Evolutionary conservation across 2,113 vertebrate genomes (phyloP).

Genomic region (Hystrix brachyura): DNA sequence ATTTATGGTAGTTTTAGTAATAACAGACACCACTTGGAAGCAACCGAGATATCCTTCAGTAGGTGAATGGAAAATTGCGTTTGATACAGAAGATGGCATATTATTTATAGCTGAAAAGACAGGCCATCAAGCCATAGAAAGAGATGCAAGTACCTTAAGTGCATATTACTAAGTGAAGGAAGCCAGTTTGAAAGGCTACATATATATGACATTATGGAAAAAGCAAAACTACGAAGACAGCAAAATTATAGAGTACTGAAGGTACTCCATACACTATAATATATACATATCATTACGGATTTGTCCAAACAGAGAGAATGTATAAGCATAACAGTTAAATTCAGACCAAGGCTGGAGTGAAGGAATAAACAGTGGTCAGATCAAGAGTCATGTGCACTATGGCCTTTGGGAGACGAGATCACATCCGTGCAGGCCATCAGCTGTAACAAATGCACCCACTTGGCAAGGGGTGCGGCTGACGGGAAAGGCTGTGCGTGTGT

Average conservation of each 20-base stretch:
- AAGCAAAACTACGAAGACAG: neutral
- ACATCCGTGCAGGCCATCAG: neutral
- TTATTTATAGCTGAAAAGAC: neutral
- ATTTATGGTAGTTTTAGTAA: neutral
- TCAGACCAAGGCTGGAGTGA: neutral
- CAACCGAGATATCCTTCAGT: neutral
- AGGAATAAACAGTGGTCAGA: neutral
- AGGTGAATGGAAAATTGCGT: neutral
- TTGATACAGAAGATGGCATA: neutral
- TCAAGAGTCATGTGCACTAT: neutral
- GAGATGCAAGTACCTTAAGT: neutral
- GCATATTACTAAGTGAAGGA: neutral
- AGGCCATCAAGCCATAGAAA: neutral
- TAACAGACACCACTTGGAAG: neutral
- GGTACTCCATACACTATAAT: neutral
- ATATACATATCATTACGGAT: neutral
- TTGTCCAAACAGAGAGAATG: neutral
- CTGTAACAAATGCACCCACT: neutral
- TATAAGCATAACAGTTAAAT: neutral
- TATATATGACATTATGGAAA: neutral
- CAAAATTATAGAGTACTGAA: neutral
- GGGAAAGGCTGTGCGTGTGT: neutral
- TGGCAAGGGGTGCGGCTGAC: neutral
- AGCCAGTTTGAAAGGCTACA: neutral
- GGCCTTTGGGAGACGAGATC: neutral